Percentiles rank a stretch among this genome's conserved stretches.
phyloP scores from a whole-genome alignment of 1,140 invertebrate species.

The Paraescarpia echinospica region DNA sequence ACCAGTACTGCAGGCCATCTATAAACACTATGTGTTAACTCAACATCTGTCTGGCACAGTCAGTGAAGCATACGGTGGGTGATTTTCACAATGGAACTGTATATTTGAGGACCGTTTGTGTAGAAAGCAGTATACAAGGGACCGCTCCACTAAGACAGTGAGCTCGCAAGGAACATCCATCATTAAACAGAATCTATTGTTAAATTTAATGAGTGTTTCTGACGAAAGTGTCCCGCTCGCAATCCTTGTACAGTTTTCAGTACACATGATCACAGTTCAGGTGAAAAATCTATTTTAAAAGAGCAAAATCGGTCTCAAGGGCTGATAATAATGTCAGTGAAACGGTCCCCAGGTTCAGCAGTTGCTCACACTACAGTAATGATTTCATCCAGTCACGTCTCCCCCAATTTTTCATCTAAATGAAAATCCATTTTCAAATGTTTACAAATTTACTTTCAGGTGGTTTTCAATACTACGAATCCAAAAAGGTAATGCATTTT shows the following conservation, averaged over 20 bases:
- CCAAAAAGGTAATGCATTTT: not conserved
- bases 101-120: not conserved
- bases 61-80: not conserved
- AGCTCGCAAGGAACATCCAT: too few relatives aligned
- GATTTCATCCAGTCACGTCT: not conserved
- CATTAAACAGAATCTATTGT: too few relatives aligned
- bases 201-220: too few relatives aligned
- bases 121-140: not conserved
- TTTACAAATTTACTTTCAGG: not conserved
- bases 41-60: too few relatives aligned
- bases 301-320: too few relatives aligned
- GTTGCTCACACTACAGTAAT: not conserved
- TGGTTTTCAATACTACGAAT: not conserved
- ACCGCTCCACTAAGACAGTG: too few relatives aligned
- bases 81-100: not conserved
- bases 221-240: too few relatives aligned
- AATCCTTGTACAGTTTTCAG: too few relatives aligned
- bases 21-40: not conserved
- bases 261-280: too few relatives aligned
- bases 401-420: not conserved
- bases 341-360: not conserved
- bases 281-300: too few relatives aligned
- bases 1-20: not conserved
- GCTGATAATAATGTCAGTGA: too few relatives aligned
- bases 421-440: too few relatives aligned